Conservation (phyloP, 2,797 vertebrate genomes). For the Crax fasciolata region DNA sequence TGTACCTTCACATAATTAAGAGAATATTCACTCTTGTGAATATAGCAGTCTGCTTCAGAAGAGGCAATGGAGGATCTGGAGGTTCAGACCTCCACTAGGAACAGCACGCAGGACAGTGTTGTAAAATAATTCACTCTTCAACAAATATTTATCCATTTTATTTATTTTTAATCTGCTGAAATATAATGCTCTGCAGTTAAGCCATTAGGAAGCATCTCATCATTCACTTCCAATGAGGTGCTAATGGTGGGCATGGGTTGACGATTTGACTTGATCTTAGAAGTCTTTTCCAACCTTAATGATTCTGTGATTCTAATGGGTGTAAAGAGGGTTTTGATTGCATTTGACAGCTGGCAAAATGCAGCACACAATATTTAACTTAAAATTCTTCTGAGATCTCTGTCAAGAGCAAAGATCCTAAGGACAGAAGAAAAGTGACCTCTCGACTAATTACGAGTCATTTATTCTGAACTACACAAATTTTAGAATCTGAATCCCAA, state of each 20-base stretch:
- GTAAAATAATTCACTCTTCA: background rate
- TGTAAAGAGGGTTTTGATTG: background rate
- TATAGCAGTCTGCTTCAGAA: background rate
- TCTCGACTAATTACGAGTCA: slow-evolving; percentile 61
- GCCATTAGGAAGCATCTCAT: background rate
- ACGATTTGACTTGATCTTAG: too few species aligned
- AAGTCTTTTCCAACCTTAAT: too few species aligned
- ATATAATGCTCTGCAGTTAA: background rate
- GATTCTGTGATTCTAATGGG: background rate
- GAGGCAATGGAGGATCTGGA: background rate
- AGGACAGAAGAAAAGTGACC: slow-evolving; percentile 34
- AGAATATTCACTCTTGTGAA: background rate
- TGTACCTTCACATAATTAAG: background rate
- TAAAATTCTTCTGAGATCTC: background rate
- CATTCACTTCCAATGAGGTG: background rate
- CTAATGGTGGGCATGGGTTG: too few species aligned
- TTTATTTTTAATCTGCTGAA: background rate
- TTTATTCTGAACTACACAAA: slow-evolving; percentile 72
- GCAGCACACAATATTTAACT: background rate
- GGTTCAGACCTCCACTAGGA: background rate
- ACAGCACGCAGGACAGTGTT: accelerated
- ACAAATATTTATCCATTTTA: background rate
- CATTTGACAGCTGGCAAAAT: slow-evolving; percentile 7
- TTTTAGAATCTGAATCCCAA: slow-evolving; percentile 83
- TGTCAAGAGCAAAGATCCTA: background rate